Evolutionary conservation across 2,797 vertebrate species (phyloP).

Genomic region (Xiphorhynchus erythropygius): DNA sequence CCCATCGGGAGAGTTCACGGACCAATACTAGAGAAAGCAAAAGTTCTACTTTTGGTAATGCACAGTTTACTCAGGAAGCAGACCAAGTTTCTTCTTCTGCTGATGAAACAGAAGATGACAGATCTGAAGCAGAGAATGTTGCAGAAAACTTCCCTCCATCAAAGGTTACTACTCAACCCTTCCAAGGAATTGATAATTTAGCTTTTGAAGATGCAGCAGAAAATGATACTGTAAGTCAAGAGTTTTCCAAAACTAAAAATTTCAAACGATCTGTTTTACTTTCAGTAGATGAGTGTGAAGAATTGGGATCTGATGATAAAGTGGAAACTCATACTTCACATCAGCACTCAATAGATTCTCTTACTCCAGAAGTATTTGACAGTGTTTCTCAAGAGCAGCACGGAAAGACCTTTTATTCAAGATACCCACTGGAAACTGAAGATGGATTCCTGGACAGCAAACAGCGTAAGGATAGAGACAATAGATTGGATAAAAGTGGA

Average conservation of each 20-base stretch:
- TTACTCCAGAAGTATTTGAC: slow-evolving; percentile 89
- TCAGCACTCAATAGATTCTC: slow-evolving; percentile 65
- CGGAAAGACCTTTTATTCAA: slow-evolving; percentile 56
- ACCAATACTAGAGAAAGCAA: slow-evolving; percentile 74
- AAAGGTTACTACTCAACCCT: slow-evolving; percentile 80
- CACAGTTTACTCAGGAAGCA: slow-evolving; percentile 80
- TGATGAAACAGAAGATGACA: slow-evolving; percentile 93
- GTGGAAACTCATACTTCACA: slow-evolving; percentile 75
- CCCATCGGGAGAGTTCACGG: slow-evolving; percentile 71
- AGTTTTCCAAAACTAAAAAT: slow-evolving; percentile 81
- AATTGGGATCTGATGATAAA: slow-evolving; percentile 92
- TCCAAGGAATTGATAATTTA: slow-evolving; percentile 93
- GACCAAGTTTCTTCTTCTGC: slow-evolving; percentile 91
- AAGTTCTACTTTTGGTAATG: slow-evolving; percentile 49
- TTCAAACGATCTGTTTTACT: slow-evolving; percentile 93
- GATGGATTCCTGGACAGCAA: slow-evolving; percentile 57
- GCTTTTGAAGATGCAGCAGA: slow-evolving; percentile 92
- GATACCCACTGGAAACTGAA: slow-evolving; percentile 61
- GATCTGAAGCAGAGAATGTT: slow-evolving; percentile 91
- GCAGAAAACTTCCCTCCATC: slow-evolving; percentile 59
- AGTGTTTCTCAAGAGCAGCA: slow-evolving; percentile 66
- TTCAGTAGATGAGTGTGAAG: slow-evolving; percentile 97
- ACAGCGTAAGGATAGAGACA: slow-evolving; percentile 35
- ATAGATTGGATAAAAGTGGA: background rate
- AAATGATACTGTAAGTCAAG: slow-evolving; percentile 80